phyloP scores from a whole-genome alignment of 2,113 vertebrate genomes.

The Melanostigma gelatinosum region DNA sequence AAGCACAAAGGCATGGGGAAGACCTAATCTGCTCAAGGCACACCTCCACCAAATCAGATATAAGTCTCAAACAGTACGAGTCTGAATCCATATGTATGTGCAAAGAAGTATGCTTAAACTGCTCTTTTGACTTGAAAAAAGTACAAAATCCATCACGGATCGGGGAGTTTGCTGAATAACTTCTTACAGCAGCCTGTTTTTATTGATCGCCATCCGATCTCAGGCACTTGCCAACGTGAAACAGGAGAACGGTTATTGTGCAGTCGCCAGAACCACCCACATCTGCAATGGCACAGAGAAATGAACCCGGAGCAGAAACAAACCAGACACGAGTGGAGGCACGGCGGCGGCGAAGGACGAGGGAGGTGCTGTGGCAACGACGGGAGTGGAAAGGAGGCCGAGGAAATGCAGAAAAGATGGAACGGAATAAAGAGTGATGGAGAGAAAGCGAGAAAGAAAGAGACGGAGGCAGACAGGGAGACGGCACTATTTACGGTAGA shows the following conservation, averaged over 20 bases:
- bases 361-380: slow-evolving; percentile 51
- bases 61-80: slow-evolving; percentile 1
- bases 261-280: slow-evolving; percentile 80
- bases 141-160: slow-evolving; percentile 42
- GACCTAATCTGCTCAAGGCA: slow-evolving; percentile 26
- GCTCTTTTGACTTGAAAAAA: background rate
- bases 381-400: slow-evolving; percentile 25
- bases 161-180: slow-evolving; percentile 50
- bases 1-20: slow-evolving; percentile 48
- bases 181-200: slow-evolving; percentile 55
- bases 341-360: slow-evolving; percentile 34
- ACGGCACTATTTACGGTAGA: slow-evolving; percentile 75
- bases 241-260: slow-evolving; percentile 74
- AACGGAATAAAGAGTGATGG: slow-evolving; percentile 46
- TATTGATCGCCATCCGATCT: slow-evolving; percentile 68
- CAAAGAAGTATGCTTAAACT: slow-evolving; percentile 11
- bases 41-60: slow-evolving; percentile 11
- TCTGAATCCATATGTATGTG: slow-evolving; percentile 5
- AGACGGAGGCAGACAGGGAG: slow-evolving; percentile 44
- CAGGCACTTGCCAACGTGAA: slow-evolving; percentile 63
- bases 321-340: slow-evolving; percentile 38
- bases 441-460: slow-evolving; percentile 34
- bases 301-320: slow-evolving; percentile 53
- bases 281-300: slow-evolving; percentile 72
- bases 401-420: slow-evolving; percentile 16